phyloP scores from a whole-genome alignment of 2,113 vertebrate species.

The Sylvilagus bachmani region DNA sequence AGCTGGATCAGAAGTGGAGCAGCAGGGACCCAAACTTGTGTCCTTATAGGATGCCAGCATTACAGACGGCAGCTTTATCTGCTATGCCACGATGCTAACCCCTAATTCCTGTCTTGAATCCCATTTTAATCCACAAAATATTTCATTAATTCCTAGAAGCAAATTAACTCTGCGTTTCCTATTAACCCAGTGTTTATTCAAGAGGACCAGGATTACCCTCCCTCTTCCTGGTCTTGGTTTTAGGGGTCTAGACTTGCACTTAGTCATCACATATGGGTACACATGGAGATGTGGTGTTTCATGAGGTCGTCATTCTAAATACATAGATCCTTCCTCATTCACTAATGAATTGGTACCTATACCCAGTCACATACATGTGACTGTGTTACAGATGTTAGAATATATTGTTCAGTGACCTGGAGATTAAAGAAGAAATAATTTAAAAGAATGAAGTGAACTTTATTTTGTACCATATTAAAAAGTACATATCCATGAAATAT shows the following conservation, averaged over 20 bases:
- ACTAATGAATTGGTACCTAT: background rate
- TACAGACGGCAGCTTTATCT: no score
- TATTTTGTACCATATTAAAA: conserved; percentile 20
- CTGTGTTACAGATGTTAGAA: background rate
- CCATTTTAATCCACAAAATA: conserved; percentile 4
- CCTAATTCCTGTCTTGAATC: background rate
- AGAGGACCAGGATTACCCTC: background rate
- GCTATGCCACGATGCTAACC: no score
- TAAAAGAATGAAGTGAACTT: background rate
- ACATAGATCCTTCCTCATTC: background rate
- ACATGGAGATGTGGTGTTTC: background rate
- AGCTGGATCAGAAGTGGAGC: no score
- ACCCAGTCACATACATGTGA: background rate
- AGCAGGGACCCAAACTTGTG: no score
- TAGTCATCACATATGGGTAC: background rate
- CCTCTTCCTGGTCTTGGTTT: background rate
- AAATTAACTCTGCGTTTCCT: conserved; percentile 8
- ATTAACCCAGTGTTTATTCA: background rate
- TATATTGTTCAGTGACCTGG: background rate
- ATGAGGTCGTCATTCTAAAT: background rate
- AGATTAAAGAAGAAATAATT: conserved; percentile 26
- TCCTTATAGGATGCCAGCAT: no score
- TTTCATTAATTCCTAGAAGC: conserved; percentile 17
- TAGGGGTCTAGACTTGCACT: background rate
- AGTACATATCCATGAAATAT: background rate